These are phyloP conservation scores for Morinoia aosen DNA, from an alignment of 2,888 invertebrate species.

Conservation along the genomic window DNA sequence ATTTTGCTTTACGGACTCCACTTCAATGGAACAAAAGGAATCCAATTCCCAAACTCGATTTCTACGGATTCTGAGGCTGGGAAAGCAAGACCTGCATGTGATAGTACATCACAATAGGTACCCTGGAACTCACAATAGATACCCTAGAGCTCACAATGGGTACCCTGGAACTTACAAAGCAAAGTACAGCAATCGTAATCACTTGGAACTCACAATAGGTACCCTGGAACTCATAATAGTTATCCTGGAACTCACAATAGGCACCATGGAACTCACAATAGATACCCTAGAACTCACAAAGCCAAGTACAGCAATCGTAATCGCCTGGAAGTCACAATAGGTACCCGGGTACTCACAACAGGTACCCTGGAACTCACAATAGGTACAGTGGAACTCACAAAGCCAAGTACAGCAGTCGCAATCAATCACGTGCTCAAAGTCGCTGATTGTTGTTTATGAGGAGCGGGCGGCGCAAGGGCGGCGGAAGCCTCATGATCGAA, in stretches of 20 bases:
- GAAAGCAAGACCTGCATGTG: too few species aligned
- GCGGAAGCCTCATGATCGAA: neutral
- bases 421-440: neutral
- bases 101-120: neutral
- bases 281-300: too few species aligned
- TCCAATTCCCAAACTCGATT: neutral
- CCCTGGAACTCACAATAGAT: too few species aligned
- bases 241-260: too few species aligned
- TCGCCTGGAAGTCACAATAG: too few species aligned
- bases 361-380: too few species aligned
- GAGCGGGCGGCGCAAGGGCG: neutral
- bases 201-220: neutral
- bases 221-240: too few species aligned
- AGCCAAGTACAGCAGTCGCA: neutral
- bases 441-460: constrained; percentile 26
- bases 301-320: too few species aligned
- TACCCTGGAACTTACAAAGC: neutral
- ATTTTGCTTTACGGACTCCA: neutral
- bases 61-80: too few species aligned
- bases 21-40: neutral
- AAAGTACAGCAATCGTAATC: neutral
- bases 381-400: neutral
- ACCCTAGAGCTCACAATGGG: too few species aligned
- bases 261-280: neutral
- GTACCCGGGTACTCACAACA: too few species aligned